Conservation (phyloP, 2,113 vertebrate species). For the Callionymus lyra region DNA sequence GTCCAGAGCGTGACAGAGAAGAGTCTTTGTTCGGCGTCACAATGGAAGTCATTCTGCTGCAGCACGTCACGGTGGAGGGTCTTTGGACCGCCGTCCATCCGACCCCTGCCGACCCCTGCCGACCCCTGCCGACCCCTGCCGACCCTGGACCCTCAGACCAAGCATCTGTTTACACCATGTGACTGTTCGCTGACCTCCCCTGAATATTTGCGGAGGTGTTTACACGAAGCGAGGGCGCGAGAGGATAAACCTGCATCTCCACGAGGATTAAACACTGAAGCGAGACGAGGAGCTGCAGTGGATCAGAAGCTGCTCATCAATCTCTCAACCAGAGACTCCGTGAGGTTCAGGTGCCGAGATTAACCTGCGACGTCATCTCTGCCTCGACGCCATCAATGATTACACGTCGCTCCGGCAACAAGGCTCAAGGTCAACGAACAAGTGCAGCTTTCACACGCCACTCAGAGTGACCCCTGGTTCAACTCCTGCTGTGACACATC, state of each 20-base stretch:
- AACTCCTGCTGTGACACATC: too few relatives aligned
- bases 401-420: too few relatives aligned
- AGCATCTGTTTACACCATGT: conserved; percentile 32
- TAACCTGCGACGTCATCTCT: conserved; percentile 1
- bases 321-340: conserved; percentile 4
- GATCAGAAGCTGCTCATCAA: conserved; percentile 20
- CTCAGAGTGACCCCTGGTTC: too few relatives aligned
- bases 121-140: too few relatives aligned
- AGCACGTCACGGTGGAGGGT: conserved; percentile 50
- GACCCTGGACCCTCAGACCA: conserved; percentile 15
- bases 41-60: conserved; percentile 65
- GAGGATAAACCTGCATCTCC: background rate
- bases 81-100: too few relatives aligned
- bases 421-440: too few relatives aligned
- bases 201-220: too few relatives aligned
- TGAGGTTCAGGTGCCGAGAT: conserved; percentile 13
- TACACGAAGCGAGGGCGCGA: too few relatives aligned
- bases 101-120: too few relatives aligned
- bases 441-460: too few relatives aligned
- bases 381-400: too few relatives aligned
- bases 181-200: too few relatives aligned
- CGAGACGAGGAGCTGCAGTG: conserved; percentile 3
- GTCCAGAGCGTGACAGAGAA: conserved; percentile 42
- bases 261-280: conserved; percentile 28
- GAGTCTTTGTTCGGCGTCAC: conserved; percentile 60